Evolutionary conservation across 2,797 vertebrate species (phyloP).

Genomic region (Aotus griseimembra): DNA sequence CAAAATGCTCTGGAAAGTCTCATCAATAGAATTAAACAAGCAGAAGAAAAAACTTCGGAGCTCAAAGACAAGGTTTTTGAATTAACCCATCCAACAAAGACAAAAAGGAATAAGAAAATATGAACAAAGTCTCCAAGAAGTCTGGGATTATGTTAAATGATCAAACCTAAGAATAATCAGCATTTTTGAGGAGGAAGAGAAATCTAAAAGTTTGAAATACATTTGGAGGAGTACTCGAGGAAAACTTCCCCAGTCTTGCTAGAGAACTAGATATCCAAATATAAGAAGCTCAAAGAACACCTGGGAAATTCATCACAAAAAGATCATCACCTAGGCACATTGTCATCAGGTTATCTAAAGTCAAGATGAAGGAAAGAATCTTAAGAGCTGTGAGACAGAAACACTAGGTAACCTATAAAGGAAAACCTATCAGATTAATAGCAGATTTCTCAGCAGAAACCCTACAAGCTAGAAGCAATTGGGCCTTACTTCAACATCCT

Average conservation of each 20-base stretch:
- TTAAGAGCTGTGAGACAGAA: not conserved
- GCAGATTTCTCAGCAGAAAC: too few species aligned
- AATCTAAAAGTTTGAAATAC: not conserved
- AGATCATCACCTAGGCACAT: not conserved
- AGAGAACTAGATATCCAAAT: not conserved
- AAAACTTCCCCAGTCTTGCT: not conserved
- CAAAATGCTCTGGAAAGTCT: not conserved
- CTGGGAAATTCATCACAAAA: not conserved
- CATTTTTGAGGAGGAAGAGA: not conserved
- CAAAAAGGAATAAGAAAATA: not conserved
- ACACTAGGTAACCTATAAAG: not conserved
- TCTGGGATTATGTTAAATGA: not conserved
- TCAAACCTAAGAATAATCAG: not conserved
- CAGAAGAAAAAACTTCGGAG: not conserved
- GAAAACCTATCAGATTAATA: not conserved
- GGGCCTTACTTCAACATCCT: not conserved
- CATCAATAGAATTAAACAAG: not conserved
- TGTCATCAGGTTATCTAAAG: not conserved
- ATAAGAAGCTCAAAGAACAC: not conserved
- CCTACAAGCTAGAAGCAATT: not conserved
- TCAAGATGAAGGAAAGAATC: not conserved
- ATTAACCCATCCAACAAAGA: not conserved
- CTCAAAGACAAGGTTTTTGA: not conserved
- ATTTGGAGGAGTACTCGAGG: not conserved
- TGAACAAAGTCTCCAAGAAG: not conserved